These are phyloP conservation scores for Agelastica alni DNA, from an alignment of 2,888 invertebrate genomes.

Conservation along the genomic window DNA sequence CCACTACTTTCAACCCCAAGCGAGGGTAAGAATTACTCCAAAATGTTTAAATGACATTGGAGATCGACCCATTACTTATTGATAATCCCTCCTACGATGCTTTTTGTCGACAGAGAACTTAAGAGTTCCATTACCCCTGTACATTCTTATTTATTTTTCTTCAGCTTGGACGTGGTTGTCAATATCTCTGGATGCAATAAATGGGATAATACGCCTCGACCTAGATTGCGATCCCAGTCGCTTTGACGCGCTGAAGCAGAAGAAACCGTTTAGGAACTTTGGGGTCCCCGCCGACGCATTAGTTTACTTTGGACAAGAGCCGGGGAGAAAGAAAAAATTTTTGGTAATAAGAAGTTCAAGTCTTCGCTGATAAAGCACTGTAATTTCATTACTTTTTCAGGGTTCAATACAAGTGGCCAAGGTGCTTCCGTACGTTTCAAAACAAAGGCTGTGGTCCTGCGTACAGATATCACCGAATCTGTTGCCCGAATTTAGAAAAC, in stretches of 20 bases:
- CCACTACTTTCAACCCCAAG: too few species aligned
- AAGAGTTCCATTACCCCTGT: too few species aligned
- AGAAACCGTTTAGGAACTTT: conserved; percentile 44
- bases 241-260: conserved; percentile 49
- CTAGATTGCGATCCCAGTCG: conserved; percentile 55
- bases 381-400: conserved; percentile 39
- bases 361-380: too few species aligned
- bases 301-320: conserved; percentile 57
- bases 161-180: conserved; percentile 57
- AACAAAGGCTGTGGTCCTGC: conserved; percentile 54
- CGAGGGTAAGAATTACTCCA: too few species aligned
- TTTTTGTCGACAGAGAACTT: too few species aligned
- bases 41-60: too few species aligned
- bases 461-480: conserved; percentile 50
- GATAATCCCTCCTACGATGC: too few species aligned
- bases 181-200: conserved; percentile 51
- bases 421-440: conserved; percentile 53
- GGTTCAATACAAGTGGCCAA: conserved; percentile 58
- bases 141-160: conserved; percentile 33
- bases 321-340: conserved; percentile 58
- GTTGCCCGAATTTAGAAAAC: conserved; percentile 51
- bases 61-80: too few species aligned
- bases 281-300: conserved; percentile 54
- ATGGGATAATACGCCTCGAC: conserved; percentile 53
- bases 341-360: too few species aligned